These are phyloP conservation scores for Oxygymnocypris stewartii DNA, from an alignment of 2,113 vertebrate species.

Conservation along the genomic window DNA sequence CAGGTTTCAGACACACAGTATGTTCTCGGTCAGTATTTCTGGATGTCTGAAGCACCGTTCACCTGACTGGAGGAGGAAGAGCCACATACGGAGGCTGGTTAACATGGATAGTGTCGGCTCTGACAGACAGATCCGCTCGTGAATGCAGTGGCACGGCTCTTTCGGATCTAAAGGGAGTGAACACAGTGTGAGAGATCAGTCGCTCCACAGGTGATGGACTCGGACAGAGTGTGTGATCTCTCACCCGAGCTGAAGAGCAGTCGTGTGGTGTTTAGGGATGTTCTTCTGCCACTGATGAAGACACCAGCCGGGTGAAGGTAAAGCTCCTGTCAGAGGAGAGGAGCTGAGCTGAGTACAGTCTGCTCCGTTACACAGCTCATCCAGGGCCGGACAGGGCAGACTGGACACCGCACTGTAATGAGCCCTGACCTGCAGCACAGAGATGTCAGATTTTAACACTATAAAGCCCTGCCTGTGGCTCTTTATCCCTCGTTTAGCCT, in stretches of 20 bases:
- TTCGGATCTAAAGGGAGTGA: conserved; percentile 39
- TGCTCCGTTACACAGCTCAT: conserved; percentile 52
- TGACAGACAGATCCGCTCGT: conserved; percentile 57
- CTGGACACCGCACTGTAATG: conserved; percentile 63
- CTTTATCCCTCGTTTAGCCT: no score
- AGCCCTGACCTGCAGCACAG: conserved; percentile 64
- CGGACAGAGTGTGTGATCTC: not conserved
- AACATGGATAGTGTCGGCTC: conserved; percentile 61
- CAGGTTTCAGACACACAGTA: not conserved
- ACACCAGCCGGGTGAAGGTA: conserved; percentile 68
- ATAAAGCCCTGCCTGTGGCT: not conserved
- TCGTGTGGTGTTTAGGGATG: conserved; percentile 57
- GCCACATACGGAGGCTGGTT: conserved; percentile 67
- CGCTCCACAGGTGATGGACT: not conserved
- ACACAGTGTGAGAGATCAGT: not conserved
- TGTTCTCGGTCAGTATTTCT: not conserved
- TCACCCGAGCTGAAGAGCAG: conserved; percentile 63
- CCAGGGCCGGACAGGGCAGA: conserved; percentile 52
- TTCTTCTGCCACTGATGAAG: conserved; percentile 71
- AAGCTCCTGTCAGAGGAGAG: conserved; percentile 56
- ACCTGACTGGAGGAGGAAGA: conserved; percentile 73
- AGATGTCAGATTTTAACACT: not conserved
- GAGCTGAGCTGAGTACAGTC: conserved; percentile 56
- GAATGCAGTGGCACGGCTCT: conserved; percentile 59
- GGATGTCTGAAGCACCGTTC: not conserved